phyloP scores from a whole-genome alignment of 2,113 vertebrate species.

The Terrapene triunguis region DNA sequence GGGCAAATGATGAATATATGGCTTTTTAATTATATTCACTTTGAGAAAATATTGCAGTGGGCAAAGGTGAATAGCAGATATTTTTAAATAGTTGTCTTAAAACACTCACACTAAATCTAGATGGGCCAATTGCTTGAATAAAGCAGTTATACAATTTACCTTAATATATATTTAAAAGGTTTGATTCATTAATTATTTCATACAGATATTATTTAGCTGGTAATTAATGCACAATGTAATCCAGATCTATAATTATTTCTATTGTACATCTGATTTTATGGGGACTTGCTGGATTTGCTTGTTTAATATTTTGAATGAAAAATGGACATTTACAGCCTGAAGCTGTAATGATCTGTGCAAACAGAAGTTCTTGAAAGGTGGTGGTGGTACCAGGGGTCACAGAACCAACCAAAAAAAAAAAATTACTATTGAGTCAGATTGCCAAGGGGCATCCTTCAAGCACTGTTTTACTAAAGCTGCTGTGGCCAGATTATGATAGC shows the following conservation, averaged over 20 bases:
- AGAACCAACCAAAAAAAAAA: background rate
- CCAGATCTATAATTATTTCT: background rate
- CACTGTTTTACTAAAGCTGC: background rate
- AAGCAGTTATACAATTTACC: background rate
- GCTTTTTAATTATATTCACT: conserved; percentile 32
- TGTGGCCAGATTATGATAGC: background rate
- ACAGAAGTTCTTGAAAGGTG: background rate
- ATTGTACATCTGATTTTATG: background rate
- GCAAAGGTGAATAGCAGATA: conserved; percentile 32
- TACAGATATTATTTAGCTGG: conserved; percentile 11
- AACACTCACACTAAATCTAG: conserved; percentile 22
- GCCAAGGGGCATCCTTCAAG: background rate
- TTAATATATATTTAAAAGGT: conserved; percentile 22
- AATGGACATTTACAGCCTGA: background rate
- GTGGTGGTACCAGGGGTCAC: background rate
- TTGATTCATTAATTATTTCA: conserved; percentile 58
- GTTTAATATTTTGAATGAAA: background rate
- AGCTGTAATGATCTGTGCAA: background rate
- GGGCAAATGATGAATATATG: background rate
- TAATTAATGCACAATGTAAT: conserved; percentile 23
- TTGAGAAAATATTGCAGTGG: conserved; percentile 18
- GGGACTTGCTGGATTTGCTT: background rate
- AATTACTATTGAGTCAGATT: background rate
- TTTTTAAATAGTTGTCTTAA: conserved; percentile 43
- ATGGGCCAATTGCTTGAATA: background rate